Percentiles rank a stretch among this genome's conserved stretches.
Evolutionary conservation across 2,888 invertebrate genomes (phyloP).

Genomic region (Punctoribates punctum): DNA sequence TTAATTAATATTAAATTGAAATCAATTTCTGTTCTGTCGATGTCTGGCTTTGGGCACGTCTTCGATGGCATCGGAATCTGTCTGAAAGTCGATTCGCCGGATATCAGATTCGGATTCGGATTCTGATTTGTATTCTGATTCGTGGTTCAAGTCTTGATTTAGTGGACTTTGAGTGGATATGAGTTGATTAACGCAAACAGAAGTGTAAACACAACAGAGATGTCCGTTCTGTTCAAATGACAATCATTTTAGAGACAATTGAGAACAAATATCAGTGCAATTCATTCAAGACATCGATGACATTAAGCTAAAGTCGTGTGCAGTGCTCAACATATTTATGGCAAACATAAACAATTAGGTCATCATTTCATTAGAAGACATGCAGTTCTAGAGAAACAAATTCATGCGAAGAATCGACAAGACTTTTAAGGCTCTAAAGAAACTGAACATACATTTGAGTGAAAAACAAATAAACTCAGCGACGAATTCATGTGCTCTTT

Average conservation of each 20-base stretch:
- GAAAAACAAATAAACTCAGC: neutral
- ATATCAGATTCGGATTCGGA: neutral
- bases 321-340: neutral
- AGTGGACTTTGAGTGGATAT: neutral
- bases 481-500: neutral
- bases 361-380: neutral
- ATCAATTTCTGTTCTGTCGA: neutral
- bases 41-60: neutral
- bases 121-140: too few relatives aligned
- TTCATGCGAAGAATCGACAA: neutral
- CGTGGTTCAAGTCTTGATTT: neutral
- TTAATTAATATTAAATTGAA: neutral
- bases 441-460: neutral
- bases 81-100: neutral
- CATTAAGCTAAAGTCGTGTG: neutral
- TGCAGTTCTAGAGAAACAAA: neutral
- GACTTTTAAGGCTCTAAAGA: neutral
- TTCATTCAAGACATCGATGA: neutral
- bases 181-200: conserved; percentile 9
- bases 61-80: neutral
- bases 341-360: neutral
- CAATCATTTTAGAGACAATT: neutral
- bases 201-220: conserved; percentile 1
- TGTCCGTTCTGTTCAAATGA: neutral
- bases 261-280: neutral